These are phyloP conservation scores for Andrena flavipes DNA, from an alignment of 2,888 invertebrate species.

Conservation along the genomic window DNA sequence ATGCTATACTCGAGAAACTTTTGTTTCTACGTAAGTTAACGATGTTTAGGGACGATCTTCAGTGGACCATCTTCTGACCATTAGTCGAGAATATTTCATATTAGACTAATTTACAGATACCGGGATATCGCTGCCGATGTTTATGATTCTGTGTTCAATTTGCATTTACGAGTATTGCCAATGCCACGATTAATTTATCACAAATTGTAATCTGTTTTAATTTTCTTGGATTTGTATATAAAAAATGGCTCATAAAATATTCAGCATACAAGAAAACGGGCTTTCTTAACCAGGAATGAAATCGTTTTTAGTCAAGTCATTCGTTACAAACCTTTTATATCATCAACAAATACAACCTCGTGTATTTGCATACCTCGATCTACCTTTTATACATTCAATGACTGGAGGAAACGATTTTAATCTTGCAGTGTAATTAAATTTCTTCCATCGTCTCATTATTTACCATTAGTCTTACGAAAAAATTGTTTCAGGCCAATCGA, in stretches of 20 bases:
- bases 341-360: no score
- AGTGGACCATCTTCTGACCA: not conserved
- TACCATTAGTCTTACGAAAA: no score
- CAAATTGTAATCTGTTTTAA: constrained; percentile 15
- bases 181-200: constrained; percentile 22
- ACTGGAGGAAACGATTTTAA: not conserved
- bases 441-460: not conserved
- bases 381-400: not conserved
- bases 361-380: not conserved
- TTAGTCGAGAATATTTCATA: not conserved
- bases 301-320: not conserved
- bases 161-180: constrained; percentile 24
- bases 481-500: no score
- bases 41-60: not conserved
- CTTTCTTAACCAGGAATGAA: not conserved
- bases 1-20: not conserved
- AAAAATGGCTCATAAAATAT: constrained; percentile 23
- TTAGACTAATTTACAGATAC: not conserved
- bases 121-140: not conserved
- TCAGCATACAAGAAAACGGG: not conserved
- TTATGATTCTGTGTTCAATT: constrained; percentile 33
- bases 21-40: not conserved
- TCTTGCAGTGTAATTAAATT: not conserved
- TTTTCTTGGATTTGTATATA: constrained; percentile 35
- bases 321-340: not conserved